phyloP scores from a whole-genome alignment of 2,888 invertebrate species.

The Taphrorychus bicolor region DNA sequence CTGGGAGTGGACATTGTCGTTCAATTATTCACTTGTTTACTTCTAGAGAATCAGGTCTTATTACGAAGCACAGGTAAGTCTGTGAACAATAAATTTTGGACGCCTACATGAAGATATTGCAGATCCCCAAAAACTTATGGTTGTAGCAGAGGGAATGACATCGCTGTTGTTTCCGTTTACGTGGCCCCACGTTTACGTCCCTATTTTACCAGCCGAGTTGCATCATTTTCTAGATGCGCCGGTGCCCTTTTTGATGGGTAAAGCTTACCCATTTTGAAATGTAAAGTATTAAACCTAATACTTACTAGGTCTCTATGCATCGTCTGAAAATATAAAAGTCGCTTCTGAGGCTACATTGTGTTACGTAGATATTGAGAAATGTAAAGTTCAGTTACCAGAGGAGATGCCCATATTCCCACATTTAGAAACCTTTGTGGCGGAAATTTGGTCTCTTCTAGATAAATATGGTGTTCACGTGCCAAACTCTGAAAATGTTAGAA shows the following conservation, averaged over 20 bases:
- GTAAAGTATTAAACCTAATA: neutral
- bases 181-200: constrained; percentile 99
- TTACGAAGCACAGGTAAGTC: constrained; percentile 84
- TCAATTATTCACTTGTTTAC: constrained; percentile 91
- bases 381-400: constrained; percentile 91
- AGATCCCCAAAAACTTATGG: constrained; percentile 95
- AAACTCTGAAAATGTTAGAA: constrained; percentile 53
- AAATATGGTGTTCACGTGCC: constrained; percentile 67
- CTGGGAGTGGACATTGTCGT: constrained; percentile 92
- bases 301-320: constrained; percentile 67
- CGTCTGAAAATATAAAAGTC: constrained; percentile 68
- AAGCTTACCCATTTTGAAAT: too few species aligned
- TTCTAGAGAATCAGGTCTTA: constrained; percentile 96
- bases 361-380: constrained; percentile 94
- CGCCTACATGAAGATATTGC: neutral
- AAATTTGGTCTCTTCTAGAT: constrained; percentile 77
- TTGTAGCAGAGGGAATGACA: constrained; percentile 93
- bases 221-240: constrained; percentile 98
- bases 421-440: constrained; percentile 83
- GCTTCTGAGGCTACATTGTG: constrained; percentile 89
- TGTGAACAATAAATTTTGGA: neutral
- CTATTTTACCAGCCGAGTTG: constrained; percentile 92
- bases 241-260: constrained; percentile 98
- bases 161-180: constrained; percentile 91
- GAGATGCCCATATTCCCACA: constrained; percentile 95